Base-by-base conservation (phyloP, 2,888 invertebrate genomes). In the Erpobdella octoculata region DNA sequence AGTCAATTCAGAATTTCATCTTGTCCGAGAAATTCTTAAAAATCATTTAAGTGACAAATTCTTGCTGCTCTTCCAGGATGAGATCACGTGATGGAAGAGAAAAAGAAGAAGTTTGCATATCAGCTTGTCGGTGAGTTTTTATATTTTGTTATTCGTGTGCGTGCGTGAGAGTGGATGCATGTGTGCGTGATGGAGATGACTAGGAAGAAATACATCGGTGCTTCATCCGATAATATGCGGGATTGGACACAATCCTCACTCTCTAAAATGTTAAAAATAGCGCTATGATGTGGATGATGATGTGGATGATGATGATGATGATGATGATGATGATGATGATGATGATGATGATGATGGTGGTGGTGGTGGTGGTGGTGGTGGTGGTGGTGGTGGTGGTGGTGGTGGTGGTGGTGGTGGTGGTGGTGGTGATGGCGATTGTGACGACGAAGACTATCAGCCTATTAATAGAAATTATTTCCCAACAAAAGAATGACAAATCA, bases 301-400 rank as follows among this genome's bases (percentile, higher is more conserved):
- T 70, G 70, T 59, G 53, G 70, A 70, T 70, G 70, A 59, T 59
- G 59, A 70, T 59, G 70, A 35, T 35, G 70, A 70, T 70, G 70
- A 70, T 35, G 70, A 70, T 70, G 70, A 59, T 35, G 59, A 69
- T 69, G 69, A 69, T 69, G 69, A 69, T 69, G 69, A 69, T 69
- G 69, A 53, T 12, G 66, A 66, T 66, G 66, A 66, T 38, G 66
- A 66, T 66, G 41, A 66, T 66, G 66, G 46, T 28, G 21, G 28
- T n/a, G 67, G 46, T 18, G 67, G 46, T 67, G 5, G 28, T 28
- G 46, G n/a, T n/a, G n/a, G n/a, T n/a, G n/a, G n/a, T n/a, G n/a
- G n/a, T n/a, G n/a, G n/a, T n/a, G n/a, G n/a, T n/a, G n/a, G n/a
- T n/a, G n/a, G n/a, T n/a, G n/a, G n/a, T n/a, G n/a, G n/a, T n/a